Evolutionary conservation across 1,140 invertebrate genomes (phyloP), one percentile per base, ranked within the genome.

Genomic region (Medauroidea extradentata): DNA sequence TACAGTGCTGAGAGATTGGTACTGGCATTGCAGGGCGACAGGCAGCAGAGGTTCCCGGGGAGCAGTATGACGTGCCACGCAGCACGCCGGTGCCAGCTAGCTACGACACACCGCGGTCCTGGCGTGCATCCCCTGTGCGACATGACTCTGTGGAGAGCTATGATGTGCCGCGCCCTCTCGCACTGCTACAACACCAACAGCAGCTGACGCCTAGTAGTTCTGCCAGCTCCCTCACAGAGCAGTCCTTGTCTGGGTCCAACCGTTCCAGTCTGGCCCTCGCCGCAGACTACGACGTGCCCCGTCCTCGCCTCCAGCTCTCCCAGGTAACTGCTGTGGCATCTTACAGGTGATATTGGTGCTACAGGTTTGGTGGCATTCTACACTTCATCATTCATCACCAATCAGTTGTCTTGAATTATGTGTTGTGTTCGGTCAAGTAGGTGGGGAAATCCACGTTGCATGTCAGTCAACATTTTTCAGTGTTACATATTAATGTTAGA

Each of bases 221-320:
- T 2, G 74, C 75, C 7, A 77, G 75, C 50, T 78, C 77, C 68
- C 72, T 84, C 52, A 77, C 81, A 1, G 62, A 58, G 7, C 51
- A 59, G 23, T 79, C 78, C 13, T 72, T 77, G 59, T 75, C 73
- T 56, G 69, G 72, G 21, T 78, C 76, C 51, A 78, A 78, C 60
- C 69, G 78, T 67, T 78, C 74, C 18, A 63, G 63, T 38, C 43
- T 74, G 61, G 58, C 66, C 79, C 74, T 77, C 66, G 78, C 71
- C 44, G 82, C 83, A 2, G 84, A 86, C 66, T 87, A 87, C 71
- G 85, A 87, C 65, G 78, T 86, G 59, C 85, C 85, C 8, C 76
- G 80, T 54, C 73, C 81, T 3, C 76, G 81, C 16, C 29, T 7
- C 5, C 29, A 34, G 29, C 29, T 11, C 11, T 7, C 29, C 4